These are phyloP conservation scores for Trichacis sp. DNA, from an alignment of 2,888 invertebrate species.

Conservation along the genomic window DNA sequence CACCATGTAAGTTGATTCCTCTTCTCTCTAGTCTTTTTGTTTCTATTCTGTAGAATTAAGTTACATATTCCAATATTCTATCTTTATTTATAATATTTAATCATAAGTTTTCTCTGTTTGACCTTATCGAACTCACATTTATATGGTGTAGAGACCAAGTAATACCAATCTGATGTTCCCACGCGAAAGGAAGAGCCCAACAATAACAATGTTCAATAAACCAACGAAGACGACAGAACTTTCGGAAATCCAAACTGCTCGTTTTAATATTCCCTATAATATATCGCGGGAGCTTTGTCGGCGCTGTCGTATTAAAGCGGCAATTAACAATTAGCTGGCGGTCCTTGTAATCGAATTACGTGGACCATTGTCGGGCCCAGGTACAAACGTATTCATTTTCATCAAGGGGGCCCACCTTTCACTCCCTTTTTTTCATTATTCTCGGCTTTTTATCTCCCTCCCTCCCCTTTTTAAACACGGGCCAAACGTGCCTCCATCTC, in stretches of 20 bases:
- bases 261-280: slow-evolving; percentile 62
- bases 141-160: no score
- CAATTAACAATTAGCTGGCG: slow-evolving; percentile 70
- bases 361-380: slow-evolving; percentile 65
- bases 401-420: slow-evolving; percentile 43
- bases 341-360: slow-evolving; percentile 70
- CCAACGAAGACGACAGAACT: no score
- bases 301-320: slow-evolving; percentile 56
- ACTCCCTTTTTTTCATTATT: slow-evolving; percentile 42
- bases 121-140: no score
- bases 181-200: no score
- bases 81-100: no score
- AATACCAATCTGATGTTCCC: no score
- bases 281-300: slow-evolving; percentile 58
- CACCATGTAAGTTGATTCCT: no score
- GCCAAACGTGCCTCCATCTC: slow-evolving; percentile 25
- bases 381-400: slow-evolving; percentile 68
- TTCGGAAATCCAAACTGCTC: slow-evolving; percentile 48
- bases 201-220: no score
- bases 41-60: no score
- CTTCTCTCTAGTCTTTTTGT: no score
- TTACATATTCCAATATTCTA: no score
- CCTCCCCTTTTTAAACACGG: slow-evolving; percentile 21
- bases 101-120: no score
- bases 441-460: slow-evolving; percentile 37